phyloP scores from a whole-genome alignment of 2,888 invertebrate species.

The Syrphus vitripennis region DNA sequence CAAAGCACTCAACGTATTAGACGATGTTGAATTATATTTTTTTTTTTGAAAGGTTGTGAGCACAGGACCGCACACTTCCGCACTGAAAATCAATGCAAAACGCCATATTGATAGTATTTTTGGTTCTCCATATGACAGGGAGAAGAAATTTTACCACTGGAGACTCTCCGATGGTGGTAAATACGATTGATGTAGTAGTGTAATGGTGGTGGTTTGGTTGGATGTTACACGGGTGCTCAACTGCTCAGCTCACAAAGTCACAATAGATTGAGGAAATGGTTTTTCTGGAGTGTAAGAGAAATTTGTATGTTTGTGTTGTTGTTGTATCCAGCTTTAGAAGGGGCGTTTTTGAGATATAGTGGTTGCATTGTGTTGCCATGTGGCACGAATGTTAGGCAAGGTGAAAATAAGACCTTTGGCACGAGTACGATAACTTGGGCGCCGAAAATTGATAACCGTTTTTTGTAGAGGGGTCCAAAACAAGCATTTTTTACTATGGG shows the following conservation, averaged over 20 bases:
- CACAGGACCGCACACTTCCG: slow-evolving; percentile 66
- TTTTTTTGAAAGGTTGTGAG: slow-evolving; percentile 52
- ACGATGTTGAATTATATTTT: slow-evolving; percentile 31
- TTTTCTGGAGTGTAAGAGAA: slow-evolving; percentile 56
- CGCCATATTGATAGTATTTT: slow-evolving; percentile 73
- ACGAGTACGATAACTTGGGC: no score
- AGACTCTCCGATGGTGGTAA: slow-evolving; percentile 1
- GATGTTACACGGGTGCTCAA: neutral
- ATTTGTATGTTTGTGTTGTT: slow-evolving; percentile 11
- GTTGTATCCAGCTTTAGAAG: slow-evolving; percentile 21
- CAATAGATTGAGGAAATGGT: slow-evolving; percentile 42
- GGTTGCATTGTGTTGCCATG: slow-evolving; percentile 49
- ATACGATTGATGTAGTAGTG: neutral
- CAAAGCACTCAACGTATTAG: slow-evolving; percentile 11
- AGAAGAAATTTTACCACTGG: slow-evolving; percentile 45
- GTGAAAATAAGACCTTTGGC: neutral
- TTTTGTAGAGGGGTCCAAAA: no score
- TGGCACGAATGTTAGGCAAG: neutral
- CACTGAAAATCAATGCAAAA: slow-evolving; percentile 74
- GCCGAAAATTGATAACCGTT: no score
- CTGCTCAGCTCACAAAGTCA: no score
- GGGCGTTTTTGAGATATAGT: slow-evolving; percentile 13
- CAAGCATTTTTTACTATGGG: no score
- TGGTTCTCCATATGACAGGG: slow-evolving; percentile 50
- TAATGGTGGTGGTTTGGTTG: slow-evolving; percentile 5